phyloP scores from a whole-genome alignment of 2,888 invertebrate genomes.

The Xestoiulus laeticollis region DNA sequence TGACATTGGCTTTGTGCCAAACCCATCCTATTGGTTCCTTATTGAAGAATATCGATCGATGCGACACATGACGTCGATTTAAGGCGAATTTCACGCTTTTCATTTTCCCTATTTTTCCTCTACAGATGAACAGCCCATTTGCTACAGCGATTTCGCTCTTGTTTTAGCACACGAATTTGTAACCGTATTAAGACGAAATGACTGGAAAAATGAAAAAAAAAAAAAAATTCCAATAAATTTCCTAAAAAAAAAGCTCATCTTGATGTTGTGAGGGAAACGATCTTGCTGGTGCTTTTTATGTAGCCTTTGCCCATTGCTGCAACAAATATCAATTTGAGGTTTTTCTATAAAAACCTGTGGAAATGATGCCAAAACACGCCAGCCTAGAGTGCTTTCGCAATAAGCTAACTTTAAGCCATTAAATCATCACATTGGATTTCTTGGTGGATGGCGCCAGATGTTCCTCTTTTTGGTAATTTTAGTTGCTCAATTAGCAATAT shows the following conservation, averaged over 20 bases:
- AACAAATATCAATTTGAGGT: background rate
- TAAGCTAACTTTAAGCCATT: background rate
- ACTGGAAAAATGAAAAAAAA: background rate
- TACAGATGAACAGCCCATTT: background rate
- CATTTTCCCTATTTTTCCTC: background rate
- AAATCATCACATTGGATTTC: background rate
- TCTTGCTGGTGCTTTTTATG: background rate
- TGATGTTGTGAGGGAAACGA: background rate
- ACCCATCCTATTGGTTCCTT: background rate
- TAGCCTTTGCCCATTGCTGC: background rate
- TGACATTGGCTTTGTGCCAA: background rate
- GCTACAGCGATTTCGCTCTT: background rate
- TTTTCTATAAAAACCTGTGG: slow-evolving; percentile 1
- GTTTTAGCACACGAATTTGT: slow-evolving; percentile 30
- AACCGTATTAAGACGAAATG: slow-evolving; percentile 23
- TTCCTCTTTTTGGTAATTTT: slow-evolving; percentile 20
- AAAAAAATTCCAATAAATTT: background rate
- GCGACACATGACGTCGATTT: slow-evolving; percentile 32
- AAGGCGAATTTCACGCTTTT: background rate
- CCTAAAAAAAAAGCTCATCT: background rate
- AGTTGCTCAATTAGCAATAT: slow-evolving; percentile 34
- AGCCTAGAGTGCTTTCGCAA: background rate
- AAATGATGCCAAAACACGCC: background rate
- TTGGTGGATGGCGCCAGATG: slow-evolving; percentile 8
- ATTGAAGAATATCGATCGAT: slow-evolving; percentile 12